Percentiles rank a stretch among this genome's conserved stretches.
Conservation (phyloP, 2,797 vertebrate genomes). For the Gymnothorax javanicus region DNA sequence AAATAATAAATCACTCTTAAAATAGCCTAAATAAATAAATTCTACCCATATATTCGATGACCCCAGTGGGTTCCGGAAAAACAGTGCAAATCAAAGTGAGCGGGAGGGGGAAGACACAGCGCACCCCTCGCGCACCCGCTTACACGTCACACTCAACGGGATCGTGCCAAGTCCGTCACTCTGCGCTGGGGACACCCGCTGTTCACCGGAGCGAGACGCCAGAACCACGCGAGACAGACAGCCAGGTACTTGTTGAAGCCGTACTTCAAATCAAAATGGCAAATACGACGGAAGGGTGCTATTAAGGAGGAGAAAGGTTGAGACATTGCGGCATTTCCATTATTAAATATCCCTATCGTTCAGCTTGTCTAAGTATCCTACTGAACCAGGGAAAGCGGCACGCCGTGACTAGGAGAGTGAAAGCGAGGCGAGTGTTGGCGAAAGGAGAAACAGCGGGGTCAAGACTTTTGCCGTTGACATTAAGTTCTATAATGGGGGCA, state of each 20-base stretch:
- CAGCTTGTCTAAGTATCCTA: constrained; percentile 12
- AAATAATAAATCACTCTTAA: background rate
- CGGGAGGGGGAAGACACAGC: constrained; percentile 34
- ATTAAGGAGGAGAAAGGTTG: constrained; percentile 14
- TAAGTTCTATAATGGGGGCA: constrained; percentile 30
- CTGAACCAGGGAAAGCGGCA: constrained; percentile 32
- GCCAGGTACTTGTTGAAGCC: constrained; percentile 37
- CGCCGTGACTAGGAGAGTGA: constrained; percentile 51
- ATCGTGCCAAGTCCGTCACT: constrained; percentile 17
- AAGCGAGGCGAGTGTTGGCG: constrained; percentile 42
- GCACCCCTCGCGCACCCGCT: background rate
- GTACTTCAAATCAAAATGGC: constrained; percentile 41
- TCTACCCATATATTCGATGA: background rate
- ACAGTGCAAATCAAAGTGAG: constrained; percentile 25
- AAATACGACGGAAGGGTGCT: constrained; percentile 22
- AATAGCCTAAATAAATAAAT: background rate
- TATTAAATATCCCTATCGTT: constrained; percentile 24
- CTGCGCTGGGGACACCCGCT: constrained; percentile 32
- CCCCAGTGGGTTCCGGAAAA: constrained; percentile 16
- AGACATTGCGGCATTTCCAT: constrained; percentile 3
- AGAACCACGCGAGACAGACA: constrained; percentile 30
- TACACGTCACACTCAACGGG: background rate
- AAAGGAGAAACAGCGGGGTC: constrained; percentile 37
- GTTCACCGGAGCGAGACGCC: constrained; percentile 31
- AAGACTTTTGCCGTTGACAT: constrained; percentile 21